These are phyloP conservation scores for Aphidius colemani DNA, from an alignment of 2,888 invertebrate genomes.

Conservation along the genomic window DNA sequence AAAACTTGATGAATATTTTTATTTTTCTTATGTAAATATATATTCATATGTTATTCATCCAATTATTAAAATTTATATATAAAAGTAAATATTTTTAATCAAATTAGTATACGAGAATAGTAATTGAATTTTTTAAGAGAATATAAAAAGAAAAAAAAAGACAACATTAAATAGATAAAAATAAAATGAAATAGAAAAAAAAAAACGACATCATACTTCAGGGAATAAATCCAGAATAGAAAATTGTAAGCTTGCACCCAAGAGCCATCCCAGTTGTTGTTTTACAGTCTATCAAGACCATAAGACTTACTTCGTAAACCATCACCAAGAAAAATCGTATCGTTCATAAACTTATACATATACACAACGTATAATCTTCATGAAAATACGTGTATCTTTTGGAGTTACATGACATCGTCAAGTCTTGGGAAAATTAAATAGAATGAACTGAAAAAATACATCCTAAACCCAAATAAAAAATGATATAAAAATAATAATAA, in stretches of 20 bases:
- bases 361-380: not conserved
- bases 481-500: no score
- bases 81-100: no score
- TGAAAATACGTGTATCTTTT: constrained; percentile 8
- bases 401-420: constrained; percentile 12
- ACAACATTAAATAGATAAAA: not conserved
- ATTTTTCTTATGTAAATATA: no score
- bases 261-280: not conserved
- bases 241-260: no score
- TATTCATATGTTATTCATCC: no score
- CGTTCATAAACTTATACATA: not conserved
- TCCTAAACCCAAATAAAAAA: no score
- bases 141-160: no score
- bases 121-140: no score
- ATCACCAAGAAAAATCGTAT: constrained; percentile 10
- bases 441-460: not conserved
- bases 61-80: no score
- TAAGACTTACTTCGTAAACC: constrained; percentile 8
- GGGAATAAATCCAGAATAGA: no score
- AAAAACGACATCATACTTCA: not conserved
- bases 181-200: not conserved
- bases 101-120: no score
- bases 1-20: no score
- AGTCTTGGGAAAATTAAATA: not conserved
- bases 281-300: constrained; percentile 13